Evolutionary conservation across 2,797 vertebrate genomes (phyloP).

Genomic region (Hozukius guyotensis): DNA sequence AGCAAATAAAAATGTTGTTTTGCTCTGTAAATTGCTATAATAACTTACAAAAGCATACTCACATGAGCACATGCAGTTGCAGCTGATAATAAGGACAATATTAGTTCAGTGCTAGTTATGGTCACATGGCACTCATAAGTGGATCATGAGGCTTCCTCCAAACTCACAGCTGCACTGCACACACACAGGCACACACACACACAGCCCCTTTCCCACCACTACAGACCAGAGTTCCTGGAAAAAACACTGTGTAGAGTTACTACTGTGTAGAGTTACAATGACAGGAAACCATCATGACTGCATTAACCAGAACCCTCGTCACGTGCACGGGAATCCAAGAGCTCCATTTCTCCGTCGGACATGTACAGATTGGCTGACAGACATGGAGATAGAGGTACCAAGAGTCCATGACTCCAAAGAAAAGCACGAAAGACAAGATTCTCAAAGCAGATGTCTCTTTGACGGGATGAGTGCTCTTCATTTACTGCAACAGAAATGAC

Average conservation of each 20-base stretch:
- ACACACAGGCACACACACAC: background rate
- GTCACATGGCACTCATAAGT: constrained; percentile 56
- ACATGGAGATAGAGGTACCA: background rate
- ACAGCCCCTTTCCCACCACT: background rate
- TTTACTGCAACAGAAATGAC: constrained; percentile 45
- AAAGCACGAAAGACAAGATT: background rate
- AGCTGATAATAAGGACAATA: constrained; percentile 17
- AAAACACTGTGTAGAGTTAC: constrained; percentile 5
- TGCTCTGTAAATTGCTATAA: background rate
- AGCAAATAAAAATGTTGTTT: background rate
- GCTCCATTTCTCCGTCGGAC: background rate
- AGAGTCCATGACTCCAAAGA: background rate
- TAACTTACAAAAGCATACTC: background rate
- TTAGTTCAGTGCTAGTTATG: constrained; percentile 12
- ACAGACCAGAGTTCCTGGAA: background rate
- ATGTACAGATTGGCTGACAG: background rate
- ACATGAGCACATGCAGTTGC: background rate
- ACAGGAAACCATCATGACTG: constrained; percentile 23
- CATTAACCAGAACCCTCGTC: background rate
- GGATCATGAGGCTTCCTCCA: constrained; percentile 57
- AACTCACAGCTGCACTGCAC: constrained; percentile 28
- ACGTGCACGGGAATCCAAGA: constrained; percentile 2
- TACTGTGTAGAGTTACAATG: constrained; percentile 19
- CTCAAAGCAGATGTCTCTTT: constrained; percentile 56
- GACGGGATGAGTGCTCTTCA: constrained; percentile 28